Conservation (phyloP, 2,797 vertebrate species). For the Eleutherodactylus coqui region DNA sequence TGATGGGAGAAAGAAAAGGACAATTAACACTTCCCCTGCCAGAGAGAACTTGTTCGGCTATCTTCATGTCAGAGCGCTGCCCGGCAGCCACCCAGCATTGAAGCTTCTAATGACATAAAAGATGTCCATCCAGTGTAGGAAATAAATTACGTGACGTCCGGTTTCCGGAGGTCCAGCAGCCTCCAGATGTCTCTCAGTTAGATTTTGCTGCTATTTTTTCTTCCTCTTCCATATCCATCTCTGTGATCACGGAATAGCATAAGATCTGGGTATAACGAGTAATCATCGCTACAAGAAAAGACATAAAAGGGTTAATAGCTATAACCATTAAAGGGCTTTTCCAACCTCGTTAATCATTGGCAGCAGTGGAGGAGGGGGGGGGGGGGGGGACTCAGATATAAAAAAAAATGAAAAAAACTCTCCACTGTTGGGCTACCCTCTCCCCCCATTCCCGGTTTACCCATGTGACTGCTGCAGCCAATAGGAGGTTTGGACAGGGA, state of each 20-base stretch:
- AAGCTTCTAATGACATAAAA: slow-evolving; percentile 1
- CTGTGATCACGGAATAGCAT: slow-evolving; percentile 85
- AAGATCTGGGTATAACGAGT: slow-evolving; percentile 84
- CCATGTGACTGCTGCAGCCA: too few relatives aligned
- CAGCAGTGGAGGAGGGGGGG: too few relatives aligned
- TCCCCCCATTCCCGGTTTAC: too few relatives aligned
- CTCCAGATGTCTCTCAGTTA: slow-evolving; percentile 54
- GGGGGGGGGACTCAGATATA: too few relatives aligned
- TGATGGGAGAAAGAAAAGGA: neutral
- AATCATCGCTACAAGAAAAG: slow-evolving; percentile 74
- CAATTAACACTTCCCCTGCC: slow-evolving; percentile 36
- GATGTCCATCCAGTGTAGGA: slow-evolving; percentile 34
- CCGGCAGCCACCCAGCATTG: slow-evolving; percentile 46
- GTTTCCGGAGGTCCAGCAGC: slow-evolving; percentile 29
- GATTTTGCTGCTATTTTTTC: slow-evolving; percentile 47
- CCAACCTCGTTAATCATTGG: too few relatives aligned
- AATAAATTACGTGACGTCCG: slow-evolving; percentile 55
- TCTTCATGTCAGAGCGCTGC: slow-evolving; percentile 47
- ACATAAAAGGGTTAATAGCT: neutral
- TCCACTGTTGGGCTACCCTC: too few relatives aligned
- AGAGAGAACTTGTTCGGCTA: slow-evolving; percentile 48
- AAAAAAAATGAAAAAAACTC: too few relatives aligned
- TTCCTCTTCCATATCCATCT: slow-evolving; percentile 80
- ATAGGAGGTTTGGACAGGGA: too few relatives aligned
- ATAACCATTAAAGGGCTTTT: too few relatives aligned